Evolutionary conservation across 1,140 invertebrate genomes (phyloP).

Genomic region (Apis dorsata): DNA sequence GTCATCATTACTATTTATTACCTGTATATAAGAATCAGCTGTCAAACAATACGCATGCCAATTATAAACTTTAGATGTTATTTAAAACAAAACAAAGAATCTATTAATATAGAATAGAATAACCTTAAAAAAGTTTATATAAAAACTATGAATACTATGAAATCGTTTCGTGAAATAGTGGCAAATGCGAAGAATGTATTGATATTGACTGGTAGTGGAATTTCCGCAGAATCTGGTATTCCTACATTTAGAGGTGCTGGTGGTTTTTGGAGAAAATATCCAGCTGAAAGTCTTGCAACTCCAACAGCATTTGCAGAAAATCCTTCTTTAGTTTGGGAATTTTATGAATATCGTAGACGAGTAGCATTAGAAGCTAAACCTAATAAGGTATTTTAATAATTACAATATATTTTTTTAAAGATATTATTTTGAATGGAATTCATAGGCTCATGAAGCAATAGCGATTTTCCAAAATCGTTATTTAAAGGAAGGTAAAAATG

Average conservation of each 20-base stretch:
- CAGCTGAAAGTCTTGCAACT: slow-evolving; percentile 84
- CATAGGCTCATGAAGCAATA: slow-evolving; percentile 90
- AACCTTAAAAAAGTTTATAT: neutral
- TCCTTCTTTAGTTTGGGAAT: slow-evolving; percentile 89
- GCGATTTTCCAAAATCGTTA: slow-evolving; percentile 87
- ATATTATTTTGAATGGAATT: slow-evolving; percentile 27
- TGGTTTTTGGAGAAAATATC: slow-evolving; percentile 88
- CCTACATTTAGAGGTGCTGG: slow-evolving; percentile 90
- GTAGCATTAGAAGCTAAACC: slow-evolving; percentile 84
- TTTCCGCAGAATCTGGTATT: slow-evolving; percentile 91
- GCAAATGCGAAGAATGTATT: slow-evolving; percentile 82
- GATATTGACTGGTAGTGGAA: slow-evolving; percentile 88
- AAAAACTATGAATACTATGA: slow-evolving; percentile 68
- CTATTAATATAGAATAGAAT: neutral
- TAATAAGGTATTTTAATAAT: slow-evolving; percentile 82
- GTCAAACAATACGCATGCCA: neutral
- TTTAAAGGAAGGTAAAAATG: slow-evolving; percentile 81
- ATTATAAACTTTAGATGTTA: no score
- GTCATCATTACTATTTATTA: neutral
- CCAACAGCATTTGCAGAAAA: slow-evolving; percentile 84
- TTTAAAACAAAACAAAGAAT: no score
- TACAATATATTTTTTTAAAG: neutral
- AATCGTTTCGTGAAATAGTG: slow-evolving; percentile 82
- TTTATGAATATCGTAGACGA: slow-evolving; percentile 88
- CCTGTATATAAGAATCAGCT: slow-evolving; percentile 1